phyloP scores from a whole-genome alignment of 2,888 invertebrate species.

The Andrena fulva region DNA sequence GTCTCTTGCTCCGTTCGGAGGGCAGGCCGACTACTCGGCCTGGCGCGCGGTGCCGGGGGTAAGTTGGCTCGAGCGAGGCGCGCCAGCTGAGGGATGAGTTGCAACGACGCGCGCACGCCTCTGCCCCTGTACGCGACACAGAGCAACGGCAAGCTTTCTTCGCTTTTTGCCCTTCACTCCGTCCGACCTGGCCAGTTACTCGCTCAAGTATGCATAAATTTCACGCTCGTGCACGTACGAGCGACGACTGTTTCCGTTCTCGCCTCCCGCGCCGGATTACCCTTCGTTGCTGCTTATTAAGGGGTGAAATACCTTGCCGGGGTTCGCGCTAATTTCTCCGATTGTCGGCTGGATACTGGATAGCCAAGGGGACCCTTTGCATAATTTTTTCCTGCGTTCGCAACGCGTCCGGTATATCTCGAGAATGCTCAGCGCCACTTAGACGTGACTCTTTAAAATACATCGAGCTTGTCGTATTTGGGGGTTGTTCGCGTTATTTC shows the following conservation, averaged over 20 bases:
- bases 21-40: constrained; percentile 38
- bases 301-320: constrained; percentile 13
- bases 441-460: background rate
- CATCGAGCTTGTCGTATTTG: background rate
- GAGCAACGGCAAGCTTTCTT: constrained; percentile 49
- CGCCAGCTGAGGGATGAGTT: constrained; percentile 31
- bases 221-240: constrained; percentile 62
- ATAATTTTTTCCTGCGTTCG: background rate
- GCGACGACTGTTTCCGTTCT: constrained; percentile 33
- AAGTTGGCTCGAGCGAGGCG: constrained; percentile 40
- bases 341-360: background rate
- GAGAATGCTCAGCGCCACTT: too few relatives aligned
- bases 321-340: background rate
- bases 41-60: background rate
- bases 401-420: too few relatives aligned
- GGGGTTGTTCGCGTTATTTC: too few relatives aligned
- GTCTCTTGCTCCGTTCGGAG: constrained; percentile 45
- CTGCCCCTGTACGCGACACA: constrained; percentile 23
- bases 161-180: constrained; percentile 64
- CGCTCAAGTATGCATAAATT: constrained; percentile 73
- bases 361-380: too few relatives aligned
- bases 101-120: background rate
- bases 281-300: constrained; percentile 13
- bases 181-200: constrained; percentile 60
- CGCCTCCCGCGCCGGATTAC: background rate